Percentiles rank a stretch among this genome's conserved stretches.
Conservation (phyloP, 2,113 vertebrate genomes). For the Ammodytes dubius region DNA sequence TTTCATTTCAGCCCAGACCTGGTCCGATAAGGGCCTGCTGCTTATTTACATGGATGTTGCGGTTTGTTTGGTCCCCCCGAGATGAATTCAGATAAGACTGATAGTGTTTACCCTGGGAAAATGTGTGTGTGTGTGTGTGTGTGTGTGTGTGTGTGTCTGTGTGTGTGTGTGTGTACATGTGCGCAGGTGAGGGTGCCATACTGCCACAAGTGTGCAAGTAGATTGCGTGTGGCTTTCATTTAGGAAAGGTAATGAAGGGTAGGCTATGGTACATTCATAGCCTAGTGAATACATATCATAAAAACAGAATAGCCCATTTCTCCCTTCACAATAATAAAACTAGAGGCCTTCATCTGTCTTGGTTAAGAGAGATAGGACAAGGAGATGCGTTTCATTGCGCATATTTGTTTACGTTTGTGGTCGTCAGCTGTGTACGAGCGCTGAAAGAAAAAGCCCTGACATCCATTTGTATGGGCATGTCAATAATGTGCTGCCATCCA, state of each 20-base stretch:
- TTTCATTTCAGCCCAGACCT: slow-evolving; percentile 37
- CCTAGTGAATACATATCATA: neutral
- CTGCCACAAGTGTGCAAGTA: neutral
- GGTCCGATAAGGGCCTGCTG: slow-evolving; percentile 42
- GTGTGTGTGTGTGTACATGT: neutral
- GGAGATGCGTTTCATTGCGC: slow-evolving; percentile 17
- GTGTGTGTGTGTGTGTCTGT: too few species aligned
- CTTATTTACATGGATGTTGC: slow-evolving; percentile 56
- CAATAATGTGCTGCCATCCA: slow-evolving; percentile 50
- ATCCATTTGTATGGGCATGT: slow-evolving; percentile 46
- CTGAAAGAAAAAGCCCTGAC: slow-evolving; percentile 20
- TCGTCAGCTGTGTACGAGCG: slow-evolving; percentile 6
- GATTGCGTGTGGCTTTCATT: slow-evolving; percentile 9
- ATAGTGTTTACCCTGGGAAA: slow-evolving; percentile 20
- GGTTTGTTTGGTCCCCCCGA: slow-evolving; percentile 45
- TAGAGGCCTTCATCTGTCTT: neutral
- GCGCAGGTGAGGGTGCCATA: slow-evolving; percentile 8
- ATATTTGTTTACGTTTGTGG: slow-evolving; percentile 10
- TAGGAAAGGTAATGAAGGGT: neutral
- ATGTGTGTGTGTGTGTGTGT: neutral
- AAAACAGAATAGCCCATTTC: neutral
- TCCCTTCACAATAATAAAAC: neutral
- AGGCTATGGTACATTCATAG: neutral
- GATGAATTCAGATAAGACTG: slow-evolving; percentile 31
- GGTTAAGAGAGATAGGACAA: neutral